These are phyloP conservation scores for Athetis lepigone DNA, from an alignment of 2,888 invertebrate genomes.

Conservation along the genomic window DNA sequence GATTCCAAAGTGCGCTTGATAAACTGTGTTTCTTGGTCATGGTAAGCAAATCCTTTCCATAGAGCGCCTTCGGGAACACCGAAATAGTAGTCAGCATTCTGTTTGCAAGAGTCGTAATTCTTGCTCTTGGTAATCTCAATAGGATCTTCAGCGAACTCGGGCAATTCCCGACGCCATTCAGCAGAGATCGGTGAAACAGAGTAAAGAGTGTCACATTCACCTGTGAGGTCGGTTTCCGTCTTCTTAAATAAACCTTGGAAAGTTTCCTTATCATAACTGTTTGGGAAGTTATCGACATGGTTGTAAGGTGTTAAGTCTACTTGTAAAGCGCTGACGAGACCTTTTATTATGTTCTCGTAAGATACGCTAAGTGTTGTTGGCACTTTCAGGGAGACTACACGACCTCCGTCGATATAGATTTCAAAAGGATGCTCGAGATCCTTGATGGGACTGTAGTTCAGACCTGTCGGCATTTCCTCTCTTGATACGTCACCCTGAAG, in stretches of 20 bases:
- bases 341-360: constrained; percentile 93
- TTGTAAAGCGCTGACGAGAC: constrained; percentile 92
- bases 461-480: constrained; percentile 71
- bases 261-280: constrained; percentile 82
- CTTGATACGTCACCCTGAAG: constrained; percentile 86
- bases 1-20: constrained; percentile 90
- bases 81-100: constrained; percentile 91
- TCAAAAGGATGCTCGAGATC: constrained; percentile 91
- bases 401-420: constrained; percentile 91
- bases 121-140: constrained; percentile 92
- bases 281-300: constrained; percentile 83
- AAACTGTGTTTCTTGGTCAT: constrained; percentile 87
- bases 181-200: constrained; percentile 91
- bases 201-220: constrained; percentile 93
- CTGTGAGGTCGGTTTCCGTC: constrained; percentile 93
- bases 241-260: constrained; percentile 91
- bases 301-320: constrained; percentile 91
- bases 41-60: constrained; percentile 86
- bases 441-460: constrained; percentile 88
- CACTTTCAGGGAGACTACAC: constrained; percentile 90
- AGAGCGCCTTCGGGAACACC: constrained; percentile 90
- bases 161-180: constrained; percentile 87
- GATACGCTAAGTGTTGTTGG: constrained; percentile 89
- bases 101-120: constrained; percentile 91
- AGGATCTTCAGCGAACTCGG: constrained; percentile 87